Conservation (phyloP, 2,888 invertebrate species). For the Campoplex nolae region DNA sequence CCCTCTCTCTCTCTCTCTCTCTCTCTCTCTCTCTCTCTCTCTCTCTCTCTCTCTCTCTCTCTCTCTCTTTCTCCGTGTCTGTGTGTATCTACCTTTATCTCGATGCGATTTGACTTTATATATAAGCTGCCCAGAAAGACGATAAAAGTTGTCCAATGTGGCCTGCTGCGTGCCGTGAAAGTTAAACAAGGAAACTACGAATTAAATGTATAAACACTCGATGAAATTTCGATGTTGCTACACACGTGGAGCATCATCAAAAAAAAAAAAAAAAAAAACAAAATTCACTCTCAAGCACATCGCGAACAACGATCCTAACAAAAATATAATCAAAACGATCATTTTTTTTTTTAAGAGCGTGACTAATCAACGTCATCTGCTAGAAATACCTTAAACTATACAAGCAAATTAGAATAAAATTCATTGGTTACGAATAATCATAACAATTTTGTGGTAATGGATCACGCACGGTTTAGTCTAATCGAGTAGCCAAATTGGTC, state of each 20-base stretch:
- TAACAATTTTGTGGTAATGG: constrained; percentile 60
- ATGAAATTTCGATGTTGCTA: constrained; percentile 20
- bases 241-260: constrained; percentile 22
- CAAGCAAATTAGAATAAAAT: constrained; percentile 51
- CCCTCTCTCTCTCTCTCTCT: constrained; percentile 59
- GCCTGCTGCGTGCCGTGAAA: constrained; percentile 27
- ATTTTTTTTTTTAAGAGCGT: constrained; percentile 25
- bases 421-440: constrained; percentile 60
- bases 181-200: constrained; percentile 17
- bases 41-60: constrained; percentile 59
- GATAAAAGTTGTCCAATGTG: constrained; percentile 55
- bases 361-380: constrained; percentile 72
- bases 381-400: constrained; percentile 40
- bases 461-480: constrained; percentile 74
- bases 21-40: constrained; percentile 1
- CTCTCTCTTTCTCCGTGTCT: neutral
- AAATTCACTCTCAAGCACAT: constrained; percentile 45
- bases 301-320: constrained; percentile 22
- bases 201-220: constrained; percentile 25
- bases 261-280: neutral
- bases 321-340: constrained; percentile 42
- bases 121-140: constrained; percentile 26
- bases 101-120: constrained; percentile 55
- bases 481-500: constrained; percentile 73
- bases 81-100: constrained; percentile 26